A percentile compares a stretch with the other conserved stretches of the same genome.
Conservation (phyloP, 37 sponge, comb jelly and placozoan genomes). For the Aplysina aerophoba region DNA sequence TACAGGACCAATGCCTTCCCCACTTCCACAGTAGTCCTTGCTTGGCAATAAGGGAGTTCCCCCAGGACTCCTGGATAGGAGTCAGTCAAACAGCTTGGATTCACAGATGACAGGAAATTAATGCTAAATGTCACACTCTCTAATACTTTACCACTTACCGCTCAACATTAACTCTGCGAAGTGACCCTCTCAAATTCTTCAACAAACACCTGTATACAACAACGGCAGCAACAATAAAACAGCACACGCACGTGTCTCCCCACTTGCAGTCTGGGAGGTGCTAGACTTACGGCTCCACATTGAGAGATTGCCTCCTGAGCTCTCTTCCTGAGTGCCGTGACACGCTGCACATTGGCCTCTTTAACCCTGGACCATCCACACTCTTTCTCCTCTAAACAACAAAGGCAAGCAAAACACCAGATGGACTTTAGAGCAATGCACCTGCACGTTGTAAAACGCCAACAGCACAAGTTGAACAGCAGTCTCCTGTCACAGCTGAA, state of each 20-base stretch:
- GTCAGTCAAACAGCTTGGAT: too few relatives aligned
- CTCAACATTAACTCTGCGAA: neutral
- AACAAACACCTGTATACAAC: neutral
- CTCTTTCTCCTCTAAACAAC: neutral
- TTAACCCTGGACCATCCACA: neutral
- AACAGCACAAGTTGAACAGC: too few relatives aligned
- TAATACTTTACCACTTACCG: neutral
- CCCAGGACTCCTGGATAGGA: neutral
- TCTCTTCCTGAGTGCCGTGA: too few relatives aligned
- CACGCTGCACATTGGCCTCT: neutral
- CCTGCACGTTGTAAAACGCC: too few relatives aligned
- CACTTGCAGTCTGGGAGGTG: neutral
- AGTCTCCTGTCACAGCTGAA: too few relatives aligned
- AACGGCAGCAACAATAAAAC: neutral
- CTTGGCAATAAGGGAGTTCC: neutral
- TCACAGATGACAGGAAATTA: too few relatives aligned
- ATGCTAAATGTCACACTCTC: neutral
- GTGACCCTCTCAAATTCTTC: neutral
- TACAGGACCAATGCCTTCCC: constrained; percentile 68
- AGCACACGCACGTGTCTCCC: neutral
- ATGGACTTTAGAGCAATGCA: too few relatives aligned
- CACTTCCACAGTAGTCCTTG: constrained; percentile 23
- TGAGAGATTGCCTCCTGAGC: constrained; percentile 10
- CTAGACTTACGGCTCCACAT: constrained; percentile 2
- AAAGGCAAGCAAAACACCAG: too few relatives aligned